Percentiles rank a stretch among this genome's conserved stretches.
These are phyloP conservation scores for Rhizomys pruinosus DNA, from an alignment of 2,113 vertebrate species.

Conservation along the genomic window DNA sequence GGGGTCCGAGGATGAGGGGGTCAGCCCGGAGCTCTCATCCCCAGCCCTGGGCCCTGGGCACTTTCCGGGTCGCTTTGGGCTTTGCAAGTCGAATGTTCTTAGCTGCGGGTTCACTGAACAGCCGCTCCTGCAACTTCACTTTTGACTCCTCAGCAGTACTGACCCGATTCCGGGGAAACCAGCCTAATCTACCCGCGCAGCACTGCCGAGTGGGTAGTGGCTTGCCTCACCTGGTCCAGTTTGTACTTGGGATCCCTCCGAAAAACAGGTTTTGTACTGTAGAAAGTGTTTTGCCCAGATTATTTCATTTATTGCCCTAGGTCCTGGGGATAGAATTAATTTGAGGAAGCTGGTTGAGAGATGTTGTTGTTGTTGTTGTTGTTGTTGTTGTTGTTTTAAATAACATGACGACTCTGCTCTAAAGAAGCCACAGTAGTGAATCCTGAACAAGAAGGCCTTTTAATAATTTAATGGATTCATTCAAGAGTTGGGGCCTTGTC, in stretches of 20 bases:
- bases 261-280: background rate
- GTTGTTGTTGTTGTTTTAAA: background rate
- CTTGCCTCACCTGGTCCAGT: background rate
- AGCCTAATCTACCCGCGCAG: background rate
- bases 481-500: background rate
- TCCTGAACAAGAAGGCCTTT: background rate
- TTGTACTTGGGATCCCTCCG: background rate
- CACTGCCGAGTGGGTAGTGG: background rate
- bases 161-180: slow-evolving; percentile 9
- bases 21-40: background rate
- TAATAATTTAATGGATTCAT: slow-evolving; percentile 8
- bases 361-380: too few relatives aligned
- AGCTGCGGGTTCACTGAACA: background rate
- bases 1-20: background rate
- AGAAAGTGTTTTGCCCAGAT: background rate
- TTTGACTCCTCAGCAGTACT: background rate
- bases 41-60: background rate
- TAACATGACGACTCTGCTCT: background rate
- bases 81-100: slow-evolving; percentile 41
- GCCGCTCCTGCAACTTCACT: slow-evolving; percentile 43
- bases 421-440: background rate
- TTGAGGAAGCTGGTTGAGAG: background rate
- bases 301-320: background rate
- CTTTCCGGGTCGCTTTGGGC: background rate
- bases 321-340: slow-evolving; percentile 1